These are phyloP conservation scores for Erpobdella octoculata DNA, from an alignment of 2,888 invertebrate species.

Conservation along the genomic window DNA sequence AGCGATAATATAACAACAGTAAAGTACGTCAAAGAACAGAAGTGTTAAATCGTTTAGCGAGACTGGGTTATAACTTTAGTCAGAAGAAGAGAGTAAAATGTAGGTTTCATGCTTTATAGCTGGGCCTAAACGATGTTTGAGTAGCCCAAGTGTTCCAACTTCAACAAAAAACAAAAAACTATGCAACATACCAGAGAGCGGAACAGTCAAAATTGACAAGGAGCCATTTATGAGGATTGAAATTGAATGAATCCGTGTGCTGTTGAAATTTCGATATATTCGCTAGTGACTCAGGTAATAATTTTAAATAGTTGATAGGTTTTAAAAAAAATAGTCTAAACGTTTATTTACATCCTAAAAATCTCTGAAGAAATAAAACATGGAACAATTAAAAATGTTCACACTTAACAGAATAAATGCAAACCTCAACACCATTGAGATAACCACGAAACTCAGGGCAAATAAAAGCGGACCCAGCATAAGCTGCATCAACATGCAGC, in stretches of 20 bases:
- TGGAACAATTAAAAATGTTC: background rate
- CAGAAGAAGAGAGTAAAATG: too few relatives aligned
- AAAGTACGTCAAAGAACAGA: too few relatives aligned
- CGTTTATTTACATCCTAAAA: background rate
- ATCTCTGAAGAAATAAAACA: background rate
- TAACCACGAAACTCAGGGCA: constrained; percentile 89
- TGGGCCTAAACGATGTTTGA: background rate
- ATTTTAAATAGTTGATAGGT: background rate
- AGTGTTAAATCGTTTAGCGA: too few relatives aligned
- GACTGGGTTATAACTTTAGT: too few relatives aligned
- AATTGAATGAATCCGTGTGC: constrained; percentile 84
- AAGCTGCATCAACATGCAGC: constrained; percentile 97
- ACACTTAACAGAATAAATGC: background rate
- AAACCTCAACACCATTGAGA: constrained; percentile 63
- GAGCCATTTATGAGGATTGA: constrained; percentile 97
- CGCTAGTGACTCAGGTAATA: too few relatives aligned
- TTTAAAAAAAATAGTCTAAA: background rate
- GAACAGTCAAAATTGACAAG: constrained; percentile 98
- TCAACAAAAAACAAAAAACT: background rate
- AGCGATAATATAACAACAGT: too few relatives aligned
- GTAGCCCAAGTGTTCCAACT: background rate
- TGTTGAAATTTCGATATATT: constrained; percentile 38
- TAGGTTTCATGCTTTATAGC: background rate
- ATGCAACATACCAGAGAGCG: constrained; percentile 74
- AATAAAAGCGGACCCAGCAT: constrained; percentile 85